These are phyloP conservation scores for Phymatocera aterrima DNA, from an alignment of 2,888 invertebrate genomes.

Conservation along the genomic window DNA sequence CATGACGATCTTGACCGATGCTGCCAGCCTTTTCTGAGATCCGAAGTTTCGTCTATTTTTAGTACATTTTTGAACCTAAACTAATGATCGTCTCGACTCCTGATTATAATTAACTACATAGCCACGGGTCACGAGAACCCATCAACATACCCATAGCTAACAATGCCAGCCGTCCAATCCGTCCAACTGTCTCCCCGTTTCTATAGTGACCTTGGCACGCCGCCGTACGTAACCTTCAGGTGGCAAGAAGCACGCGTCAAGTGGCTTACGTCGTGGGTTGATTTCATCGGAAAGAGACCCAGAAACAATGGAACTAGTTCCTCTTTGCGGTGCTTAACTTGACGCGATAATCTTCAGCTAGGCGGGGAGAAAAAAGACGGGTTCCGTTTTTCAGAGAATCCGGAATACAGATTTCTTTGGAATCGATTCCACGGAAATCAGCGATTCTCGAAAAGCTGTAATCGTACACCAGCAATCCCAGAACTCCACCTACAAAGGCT, in stretches of 20 bases:
- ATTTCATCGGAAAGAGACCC: not conserved
- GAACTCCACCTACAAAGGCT: not conserved
- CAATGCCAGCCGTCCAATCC: conserved; percentile 32
- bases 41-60: not conserved
- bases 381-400: not conserved
- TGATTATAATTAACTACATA: conserved; percentile 33
- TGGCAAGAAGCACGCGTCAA: conserved; percentile 20
- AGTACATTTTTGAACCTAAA: conserved; percentile 2
- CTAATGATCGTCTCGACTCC: conserved; percentile 21
- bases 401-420: not conserved
- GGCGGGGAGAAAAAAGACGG: not conserved
- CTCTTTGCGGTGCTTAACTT: not conserved
- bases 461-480: not conserved
- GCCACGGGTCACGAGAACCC: conserved; percentile 35
- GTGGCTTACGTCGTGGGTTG: conserved; percentile 8
- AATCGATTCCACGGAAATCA: not conserved
- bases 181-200: conserved; percentile 22
- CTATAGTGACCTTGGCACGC: conserved; percentile 31
- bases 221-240: not conserved
- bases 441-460: not conserved
- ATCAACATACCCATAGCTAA: conserved; percentile 26
- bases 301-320: conserved; percentile 28
- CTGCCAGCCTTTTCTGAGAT: not conserved
- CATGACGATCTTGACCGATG: no score
- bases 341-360: not conserved